Evolutionary conservation across 2,113 vertebrate species (phyloP).

Genomic region (Hemiprocne comata): DNA sequence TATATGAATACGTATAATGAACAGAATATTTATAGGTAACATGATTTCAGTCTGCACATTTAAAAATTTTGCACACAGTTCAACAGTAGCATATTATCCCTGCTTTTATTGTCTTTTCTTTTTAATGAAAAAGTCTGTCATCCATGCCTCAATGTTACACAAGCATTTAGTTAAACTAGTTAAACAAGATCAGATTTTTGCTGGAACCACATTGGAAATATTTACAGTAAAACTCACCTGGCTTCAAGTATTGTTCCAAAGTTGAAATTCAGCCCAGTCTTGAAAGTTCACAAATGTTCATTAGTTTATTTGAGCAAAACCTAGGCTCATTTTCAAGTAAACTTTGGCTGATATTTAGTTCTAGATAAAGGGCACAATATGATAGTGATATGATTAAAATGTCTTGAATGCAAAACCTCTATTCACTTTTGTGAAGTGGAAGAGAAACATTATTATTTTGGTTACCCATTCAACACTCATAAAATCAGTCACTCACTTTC

Average conservation of each 20-base stretch:
- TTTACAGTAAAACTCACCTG: slow-evolving; percentile 58
- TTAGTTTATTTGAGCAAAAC: slow-evolving; percentile 47
- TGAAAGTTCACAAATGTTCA: slow-evolving; percentile 56
- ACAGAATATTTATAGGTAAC: background rate
- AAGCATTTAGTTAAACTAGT: slow-evolving; percentile 19
- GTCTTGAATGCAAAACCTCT: background rate
- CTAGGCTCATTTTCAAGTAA: slow-evolving; percentile 36
- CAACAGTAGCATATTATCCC: background rate
- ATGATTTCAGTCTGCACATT: background rate
- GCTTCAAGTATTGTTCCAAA: slow-evolving; percentile 22
- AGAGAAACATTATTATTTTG: background rate
- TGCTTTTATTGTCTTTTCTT: background rate
- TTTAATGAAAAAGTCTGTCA: background rate
- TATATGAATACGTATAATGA: background rate
- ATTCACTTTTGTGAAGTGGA: background rate
- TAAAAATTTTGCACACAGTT: background rate
- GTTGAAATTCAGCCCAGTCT: slow-evolving; percentile 48
- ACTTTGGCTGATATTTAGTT: slow-evolving; percentile 29
- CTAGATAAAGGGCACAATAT: slow-evolving; percentile 7
- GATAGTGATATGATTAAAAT: slow-evolving; percentile 17
- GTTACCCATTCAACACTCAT: background rate
- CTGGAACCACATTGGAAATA: background rate
- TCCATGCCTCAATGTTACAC: background rate
- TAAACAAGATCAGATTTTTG: slow-evolving; percentile 34
- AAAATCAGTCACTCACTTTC: background rate